Conservation (phyloP, 37 sponge, comb jelly and placozoan species). For the Haliclona indistincta region DNA sequence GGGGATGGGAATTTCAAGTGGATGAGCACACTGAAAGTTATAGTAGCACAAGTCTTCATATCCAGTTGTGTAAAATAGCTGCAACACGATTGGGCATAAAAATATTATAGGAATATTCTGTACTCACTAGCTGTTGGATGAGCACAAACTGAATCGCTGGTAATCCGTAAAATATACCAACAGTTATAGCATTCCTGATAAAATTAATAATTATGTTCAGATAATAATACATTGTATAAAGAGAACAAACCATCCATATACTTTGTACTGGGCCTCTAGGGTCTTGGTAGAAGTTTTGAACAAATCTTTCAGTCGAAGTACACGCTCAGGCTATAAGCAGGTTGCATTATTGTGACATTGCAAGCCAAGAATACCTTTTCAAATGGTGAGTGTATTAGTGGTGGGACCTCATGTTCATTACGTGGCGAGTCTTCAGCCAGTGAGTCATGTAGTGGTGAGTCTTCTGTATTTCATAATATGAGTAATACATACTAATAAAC, state of each 20-base stretch:
- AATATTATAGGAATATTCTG: not conserved
- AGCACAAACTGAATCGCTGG: conserved; percentile 81
- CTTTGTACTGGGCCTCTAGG: not conserved
- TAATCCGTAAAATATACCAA: conserved; percentile 76
- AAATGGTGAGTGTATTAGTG: too few relatives aligned
- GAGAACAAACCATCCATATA: conserved; percentile 4
- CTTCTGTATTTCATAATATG: too few relatives aligned
- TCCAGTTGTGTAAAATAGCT: conserved; percentile 3
- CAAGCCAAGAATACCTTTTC: not conserved
- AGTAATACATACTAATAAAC: too few relatives aligned
- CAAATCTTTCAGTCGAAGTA: too few relatives aligned
- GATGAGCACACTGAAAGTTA: conserved; percentile 72
- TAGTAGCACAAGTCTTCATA: conserved; percentile 83
- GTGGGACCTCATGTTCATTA: too few relatives aligned
- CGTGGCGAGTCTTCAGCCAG: too few relatives aligned
- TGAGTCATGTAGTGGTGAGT: not conserved
- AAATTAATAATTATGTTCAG: too few relatives aligned
- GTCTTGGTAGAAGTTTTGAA: too few relatives aligned
- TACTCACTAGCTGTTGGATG: conserved; percentile 56
- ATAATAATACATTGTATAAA: not conserved
- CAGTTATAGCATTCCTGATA: conserved; percentile 64
- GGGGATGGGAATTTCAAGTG: conserved; percentile 45
- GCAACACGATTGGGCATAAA: not conserved
- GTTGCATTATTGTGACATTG: not conserved
- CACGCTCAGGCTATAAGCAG: too few relatives aligned